These are phyloP conservation scores for Punctoribates punctum DNA, from an alignment of 2,888 invertebrate species.

Conservation along the genomic window DNA sequence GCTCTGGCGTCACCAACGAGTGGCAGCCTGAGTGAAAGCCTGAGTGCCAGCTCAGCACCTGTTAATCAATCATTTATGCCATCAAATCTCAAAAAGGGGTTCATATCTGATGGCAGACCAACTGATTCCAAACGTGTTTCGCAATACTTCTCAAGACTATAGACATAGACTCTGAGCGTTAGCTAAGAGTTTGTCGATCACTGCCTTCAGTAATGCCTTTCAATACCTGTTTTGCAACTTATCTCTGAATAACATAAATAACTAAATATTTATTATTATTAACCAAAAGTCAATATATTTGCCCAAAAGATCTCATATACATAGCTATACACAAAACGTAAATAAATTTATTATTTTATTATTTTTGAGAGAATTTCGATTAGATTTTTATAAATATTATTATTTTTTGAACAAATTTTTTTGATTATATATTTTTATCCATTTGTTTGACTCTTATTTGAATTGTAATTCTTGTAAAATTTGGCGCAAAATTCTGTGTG, in stretches of 20 bases:
- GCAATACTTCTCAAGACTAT: too few species aligned
- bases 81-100: too few species aligned
- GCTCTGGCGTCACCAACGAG: too few species aligned
- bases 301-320: background rate
- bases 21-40: too few species aligned
- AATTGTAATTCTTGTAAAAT: background rate
- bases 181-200: constrained; percentile 6
- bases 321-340: background rate
- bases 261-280: background rate
- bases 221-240: constrained; percentile 1
- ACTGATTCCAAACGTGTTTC: too few species aligned
- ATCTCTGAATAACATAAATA: background rate
- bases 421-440: background rate
- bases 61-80: too few species aligned
- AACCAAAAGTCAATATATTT: background rate
- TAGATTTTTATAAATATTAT: constrained; percentile 5
- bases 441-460: background rate
- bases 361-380: background rate
- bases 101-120: too few species aligned
- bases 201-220: background rate
- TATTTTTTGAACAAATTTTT: background rate
- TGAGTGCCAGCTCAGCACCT: too few species aligned
- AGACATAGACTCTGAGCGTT: too few species aligned
- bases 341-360: background rate
- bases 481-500: too few species aligned